Percentiles rank a stretch among this genome's conserved stretches.
Evolutionary conservation across 1,140 invertebrate species (phyloP).

Genomic region (Dufourea novaeangliae): DNA sequence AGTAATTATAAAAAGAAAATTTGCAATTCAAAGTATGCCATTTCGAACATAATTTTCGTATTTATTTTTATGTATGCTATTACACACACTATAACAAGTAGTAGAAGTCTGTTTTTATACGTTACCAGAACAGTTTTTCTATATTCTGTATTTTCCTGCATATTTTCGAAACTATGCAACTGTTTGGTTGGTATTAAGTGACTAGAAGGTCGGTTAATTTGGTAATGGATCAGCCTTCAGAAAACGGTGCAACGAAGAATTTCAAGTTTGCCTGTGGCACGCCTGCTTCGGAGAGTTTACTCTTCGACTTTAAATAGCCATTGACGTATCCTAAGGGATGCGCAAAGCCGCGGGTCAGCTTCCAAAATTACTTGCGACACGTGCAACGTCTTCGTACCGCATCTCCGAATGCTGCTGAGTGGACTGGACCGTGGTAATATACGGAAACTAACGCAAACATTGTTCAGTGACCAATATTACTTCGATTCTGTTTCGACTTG

Average conservation of each 20-base stretch:
- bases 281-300: not conserved
- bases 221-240: not conserved
- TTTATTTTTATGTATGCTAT: too few relatives aligned
- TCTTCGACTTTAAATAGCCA: conserved; percentile 9
- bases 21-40: too few relatives aligned
- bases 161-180: too few relatives aligned
- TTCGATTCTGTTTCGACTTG: too few relatives aligned
- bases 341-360: conserved; percentile 1
- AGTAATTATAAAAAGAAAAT: too few relatives aligned
- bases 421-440: conserved; percentile 12
- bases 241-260: not conserved
- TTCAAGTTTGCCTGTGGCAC: not conserved
- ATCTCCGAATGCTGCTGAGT: not conserved
- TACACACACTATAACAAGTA: too few relatives aligned
- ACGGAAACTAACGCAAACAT: not conserved
- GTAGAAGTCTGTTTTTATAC: too few relatives aligned
- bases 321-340: conserved; percentile 6
- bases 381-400: conserved; percentile 24
- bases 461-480: not conserved
- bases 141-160: too few relatives aligned
- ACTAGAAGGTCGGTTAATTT: not conserved
- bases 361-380: conserved; percentile 31
- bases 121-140: too few relatives aligned
- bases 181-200: too few relatives aligned
- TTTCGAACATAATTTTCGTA: too few relatives aligned